A percentile compares a stretch with the other conserved stretches of the same genome.
Conservation (phyloP, 2,888 invertebrate species). For the Aplocera efformata region DNA sequence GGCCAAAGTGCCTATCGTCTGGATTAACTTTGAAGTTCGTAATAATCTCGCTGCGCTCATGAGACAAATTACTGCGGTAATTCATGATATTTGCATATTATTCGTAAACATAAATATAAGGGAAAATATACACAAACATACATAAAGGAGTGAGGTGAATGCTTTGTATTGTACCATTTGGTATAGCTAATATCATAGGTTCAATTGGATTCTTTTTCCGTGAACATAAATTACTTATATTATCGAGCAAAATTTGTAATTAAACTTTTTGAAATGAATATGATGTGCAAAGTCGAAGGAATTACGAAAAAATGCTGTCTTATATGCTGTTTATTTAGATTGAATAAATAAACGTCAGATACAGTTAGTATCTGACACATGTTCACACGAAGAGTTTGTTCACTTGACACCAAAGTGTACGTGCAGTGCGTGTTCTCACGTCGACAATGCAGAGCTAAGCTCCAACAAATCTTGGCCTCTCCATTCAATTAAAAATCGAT, state of each 20-base stretch:
- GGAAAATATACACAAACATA: constrained; percentile 1
- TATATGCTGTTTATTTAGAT: constrained; percentile 23
- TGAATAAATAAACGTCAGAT: constrained; percentile 29
- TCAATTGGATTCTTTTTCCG: too few relatives aligned
- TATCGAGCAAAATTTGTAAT: constrained; percentile 6
- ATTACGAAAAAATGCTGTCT: constrained; percentile 12
- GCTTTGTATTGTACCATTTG: too few relatives aligned
- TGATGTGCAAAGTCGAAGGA: too few relatives aligned
- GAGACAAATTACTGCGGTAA: constrained; percentile 29
- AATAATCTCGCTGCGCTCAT: constrained; percentile 21
- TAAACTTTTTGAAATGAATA: constrained; percentile 3
- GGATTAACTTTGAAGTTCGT: constrained; percentile 29
- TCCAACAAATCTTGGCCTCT: constrained; percentile 15
- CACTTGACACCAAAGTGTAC: constrained; percentile 18
- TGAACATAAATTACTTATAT: too few relatives aligned
- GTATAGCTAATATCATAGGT: too few relatives aligned
- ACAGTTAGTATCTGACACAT: constrained; percentile 32
- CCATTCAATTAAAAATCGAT: constrained; percentile 13
- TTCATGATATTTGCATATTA: constrained; percentile 27
- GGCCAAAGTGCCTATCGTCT: constrained; percentile 27
- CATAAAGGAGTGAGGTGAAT: too few relatives aligned
- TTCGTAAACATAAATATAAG: constrained; percentile 15
- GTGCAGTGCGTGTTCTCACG: constrained; percentile 26
- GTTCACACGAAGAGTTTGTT: constrained; percentile 15
- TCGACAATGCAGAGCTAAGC: constrained; percentile 15